A percentile compares a stretch with the other conserved stretches of the same genome.
These are phyloP conservation scores for Nasonovia ribisnigri DNA, from an alignment of 2,888 invertebrate genomes.

Conservation along the genomic window DNA sequence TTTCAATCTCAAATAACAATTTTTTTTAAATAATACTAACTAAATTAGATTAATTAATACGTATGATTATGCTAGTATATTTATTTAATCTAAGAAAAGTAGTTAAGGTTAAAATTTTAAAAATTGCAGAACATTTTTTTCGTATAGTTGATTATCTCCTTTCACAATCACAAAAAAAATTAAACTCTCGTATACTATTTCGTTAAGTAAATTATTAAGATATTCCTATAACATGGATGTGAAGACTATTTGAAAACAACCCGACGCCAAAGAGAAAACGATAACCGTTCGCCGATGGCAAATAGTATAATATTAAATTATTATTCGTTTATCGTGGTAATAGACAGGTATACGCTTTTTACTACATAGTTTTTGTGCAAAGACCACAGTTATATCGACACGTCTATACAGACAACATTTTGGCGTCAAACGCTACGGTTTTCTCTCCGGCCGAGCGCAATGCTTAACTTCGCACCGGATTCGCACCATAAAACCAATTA, in stretches of 20 bases:
- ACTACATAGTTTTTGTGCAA: background rate
- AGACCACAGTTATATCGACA: background rate
- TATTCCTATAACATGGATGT: background rate
- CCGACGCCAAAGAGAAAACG: slow-evolving; percentile 4
- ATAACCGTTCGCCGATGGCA: background rate
- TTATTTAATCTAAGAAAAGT: background rate
- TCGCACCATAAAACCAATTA: background rate
- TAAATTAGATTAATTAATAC: background rate
- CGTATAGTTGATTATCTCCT: background rate
- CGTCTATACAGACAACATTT: background rate
- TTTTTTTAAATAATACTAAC: background rate
- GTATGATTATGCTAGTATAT: background rate
- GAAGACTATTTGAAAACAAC: slow-evolving; percentile 3
- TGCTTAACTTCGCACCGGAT: background rate
- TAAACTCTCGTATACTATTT: background rate
- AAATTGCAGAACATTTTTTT: background rate
- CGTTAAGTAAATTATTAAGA: background rate
- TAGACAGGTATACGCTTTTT: background rate
- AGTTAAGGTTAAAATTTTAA: background rate
- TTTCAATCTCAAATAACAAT: background rate
- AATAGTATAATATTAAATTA: background rate
- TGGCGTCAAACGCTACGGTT: background rate
- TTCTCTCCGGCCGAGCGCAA: background rate
- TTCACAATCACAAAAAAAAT: background rate
- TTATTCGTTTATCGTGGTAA: background rate